These are phyloP conservation scores for Macrostomum lignano DNA, from an alignment of 1,140 invertebrate genomes.

Conservation along the genomic window DNA sequence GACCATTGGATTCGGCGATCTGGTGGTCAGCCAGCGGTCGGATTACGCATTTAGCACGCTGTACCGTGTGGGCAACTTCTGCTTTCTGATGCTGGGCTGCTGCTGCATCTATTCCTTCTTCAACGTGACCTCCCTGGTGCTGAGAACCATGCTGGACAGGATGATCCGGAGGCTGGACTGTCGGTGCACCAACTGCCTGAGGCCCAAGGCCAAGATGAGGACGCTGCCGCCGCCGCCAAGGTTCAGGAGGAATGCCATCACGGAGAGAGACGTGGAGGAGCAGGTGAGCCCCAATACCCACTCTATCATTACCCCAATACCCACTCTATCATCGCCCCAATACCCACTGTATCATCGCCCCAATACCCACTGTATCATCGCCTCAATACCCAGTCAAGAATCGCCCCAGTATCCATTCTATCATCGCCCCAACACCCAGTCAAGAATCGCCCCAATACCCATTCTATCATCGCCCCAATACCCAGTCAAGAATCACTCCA, in stretches of 20 bases:
- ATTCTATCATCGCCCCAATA: no score
- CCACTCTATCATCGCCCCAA: no score
- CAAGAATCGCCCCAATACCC: no score
- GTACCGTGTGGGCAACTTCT: slow-evolving; percentile 35
- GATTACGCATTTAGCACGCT: slow-evolving; percentile 28
- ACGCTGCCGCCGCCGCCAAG: slow-evolving; percentile 15
- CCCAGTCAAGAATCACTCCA: no score
- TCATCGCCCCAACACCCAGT: no score
- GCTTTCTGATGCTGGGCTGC: slow-evolving; percentile 36
- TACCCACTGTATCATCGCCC: no score
- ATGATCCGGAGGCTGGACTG: slow-evolving; percentile 33
- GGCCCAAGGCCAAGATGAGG: slow-evolving; percentile 8
- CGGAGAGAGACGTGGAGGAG: slow-evolving; percentile 16
- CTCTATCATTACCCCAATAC: no score
- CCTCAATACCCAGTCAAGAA: no score
- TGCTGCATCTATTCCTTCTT: slow-evolving; percentile 42
- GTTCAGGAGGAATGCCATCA: slow-evolving; percentile 20
- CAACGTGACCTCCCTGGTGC: slow-evolving; percentile 42
- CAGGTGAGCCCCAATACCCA: slow-evolving; percentile 14
- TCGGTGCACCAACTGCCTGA: slow-evolving; percentile 13
- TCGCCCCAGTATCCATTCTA: no score
- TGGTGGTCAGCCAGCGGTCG: slow-evolving; percentile 33
- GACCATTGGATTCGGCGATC: slow-evolving; percentile 44
- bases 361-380: no score
- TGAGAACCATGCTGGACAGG: slow-evolving; percentile 40